Conservation (phyloP, 2,888 invertebrate genomes). For the Drosophila leonis region DNA sequence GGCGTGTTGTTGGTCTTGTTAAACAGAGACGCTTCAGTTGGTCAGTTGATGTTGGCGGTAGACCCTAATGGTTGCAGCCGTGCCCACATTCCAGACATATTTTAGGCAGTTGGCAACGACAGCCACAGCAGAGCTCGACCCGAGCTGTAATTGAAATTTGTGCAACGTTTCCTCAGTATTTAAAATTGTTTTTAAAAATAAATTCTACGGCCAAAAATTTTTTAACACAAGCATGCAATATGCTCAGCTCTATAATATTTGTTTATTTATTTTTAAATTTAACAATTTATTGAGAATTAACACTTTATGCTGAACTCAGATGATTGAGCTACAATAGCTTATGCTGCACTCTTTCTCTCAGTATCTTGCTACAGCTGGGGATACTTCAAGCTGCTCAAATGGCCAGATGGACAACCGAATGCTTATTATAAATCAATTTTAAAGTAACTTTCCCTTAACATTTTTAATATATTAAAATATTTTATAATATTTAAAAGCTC, state of each 20-base stretch:
- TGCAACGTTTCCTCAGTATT: neutral
- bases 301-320: too few species aligned
- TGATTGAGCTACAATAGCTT: too few species aligned
- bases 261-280: neutral
- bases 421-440: neutral
- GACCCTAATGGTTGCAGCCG: slow-evolving; percentile 30
- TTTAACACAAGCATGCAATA: too few species aligned
- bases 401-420: neutral
- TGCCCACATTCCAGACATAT: slow-evolving; percentile 5
- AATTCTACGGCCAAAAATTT: neutral
- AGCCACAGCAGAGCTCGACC: slow-evolving; percentile 23
- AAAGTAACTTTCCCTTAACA: neutral
- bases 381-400: too few species aligned
- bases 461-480: too few species aligned
- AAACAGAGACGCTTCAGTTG: slow-evolving; percentile 14
- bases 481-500: too few species aligned
- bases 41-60: slow-evolving; percentile 22
- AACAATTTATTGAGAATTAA: too few species aligned
- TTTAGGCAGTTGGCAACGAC: slow-evolving; percentile 22
- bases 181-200: neutral
- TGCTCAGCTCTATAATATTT: too few species aligned
- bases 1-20: slow-evolving; percentile 7
- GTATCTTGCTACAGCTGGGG: too few species aligned
- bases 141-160: neutral
- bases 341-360: too few species aligned